Evolutionary conservation across 2,888 invertebrate genomes (phyloP).

Genomic region (Aphodius granarius): DNA sequence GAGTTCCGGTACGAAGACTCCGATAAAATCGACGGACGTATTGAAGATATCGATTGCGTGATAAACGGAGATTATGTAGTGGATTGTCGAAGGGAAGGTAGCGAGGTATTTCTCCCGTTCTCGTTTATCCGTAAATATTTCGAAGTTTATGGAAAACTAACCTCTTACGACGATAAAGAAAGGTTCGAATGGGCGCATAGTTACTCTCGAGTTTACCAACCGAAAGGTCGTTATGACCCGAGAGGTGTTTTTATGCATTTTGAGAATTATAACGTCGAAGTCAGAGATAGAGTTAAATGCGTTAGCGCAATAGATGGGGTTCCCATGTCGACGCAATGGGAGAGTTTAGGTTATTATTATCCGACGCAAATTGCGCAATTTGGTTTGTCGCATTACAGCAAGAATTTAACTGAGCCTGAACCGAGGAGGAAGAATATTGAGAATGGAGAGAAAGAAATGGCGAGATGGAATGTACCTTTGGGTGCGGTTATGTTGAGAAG

Average conservation of each 20-base stretch:
- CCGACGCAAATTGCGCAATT: constrained; percentile 99
- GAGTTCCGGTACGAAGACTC: constrained; percentile 30
- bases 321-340: constrained; percentile 97
- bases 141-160: constrained; percentile 89
- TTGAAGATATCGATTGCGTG: constrained; percentile 78
- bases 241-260: constrained; percentile 94
- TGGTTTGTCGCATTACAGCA: constrained; percentile 95
- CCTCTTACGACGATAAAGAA: constrained; percentile 71
- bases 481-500: constrained; percentile 67
- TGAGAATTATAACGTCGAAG: constrained; percentile 97
- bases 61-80: constrained; percentile 70
- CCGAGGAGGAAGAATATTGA: constrained; percentile 74
- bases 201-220: constrained; percentile 87
- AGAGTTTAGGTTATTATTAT: constrained; percentile 92
- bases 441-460: constrained; percentile 70
- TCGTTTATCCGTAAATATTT: constrained; percentile 92
- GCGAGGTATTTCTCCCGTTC: constrained; percentile 90
- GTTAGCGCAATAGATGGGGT: constrained; percentile 93
- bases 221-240: constrained; percentile 86
- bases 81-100: constrained; percentile 75
- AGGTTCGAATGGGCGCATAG: constrained; percentile 95
- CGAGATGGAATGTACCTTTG: constrained; percentile 75
- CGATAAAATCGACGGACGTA: constrained; percentile 49
- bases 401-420: constrained; percentile 84
- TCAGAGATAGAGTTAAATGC: constrained; percentile 93